Conservation (phyloP, 2,113 vertebrate genomes). For the Cisticola juncidis region DNA sequence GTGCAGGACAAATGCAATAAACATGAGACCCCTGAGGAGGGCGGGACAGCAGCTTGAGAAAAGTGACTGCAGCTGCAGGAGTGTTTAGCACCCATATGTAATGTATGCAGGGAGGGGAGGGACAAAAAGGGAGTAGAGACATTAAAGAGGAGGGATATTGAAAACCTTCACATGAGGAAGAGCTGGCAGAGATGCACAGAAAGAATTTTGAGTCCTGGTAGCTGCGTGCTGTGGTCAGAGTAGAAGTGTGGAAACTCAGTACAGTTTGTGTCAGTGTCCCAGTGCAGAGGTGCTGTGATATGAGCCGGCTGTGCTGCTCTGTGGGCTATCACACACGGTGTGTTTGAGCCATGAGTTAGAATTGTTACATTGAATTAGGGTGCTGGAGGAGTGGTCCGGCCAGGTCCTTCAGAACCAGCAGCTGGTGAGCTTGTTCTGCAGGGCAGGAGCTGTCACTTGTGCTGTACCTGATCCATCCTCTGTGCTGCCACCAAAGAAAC, state of each 20-base stretch:
- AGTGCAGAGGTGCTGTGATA: background rate
- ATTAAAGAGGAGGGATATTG: background rate
- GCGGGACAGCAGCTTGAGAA: background rate
- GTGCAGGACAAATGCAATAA: background rate
- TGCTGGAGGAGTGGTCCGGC: background rate
- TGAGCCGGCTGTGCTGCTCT: background rate
- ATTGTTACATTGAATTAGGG: background rate
- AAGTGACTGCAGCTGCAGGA: background rate
- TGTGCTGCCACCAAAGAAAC: background rate
- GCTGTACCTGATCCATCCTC: rapidly evolving
- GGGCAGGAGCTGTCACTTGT: background rate
- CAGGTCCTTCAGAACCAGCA: background rate
- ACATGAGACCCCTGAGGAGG: background rate
- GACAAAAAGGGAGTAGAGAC: background rate
- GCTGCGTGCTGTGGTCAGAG: background rate
- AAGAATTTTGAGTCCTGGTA: background rate
- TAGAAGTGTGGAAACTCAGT: background rate
- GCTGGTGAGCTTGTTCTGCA: background rate
- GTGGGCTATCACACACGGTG: background rate
- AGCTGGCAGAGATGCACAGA: background rate
- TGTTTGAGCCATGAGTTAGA: background rate
- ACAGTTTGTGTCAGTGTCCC: background rate
- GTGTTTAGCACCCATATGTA: background rate
- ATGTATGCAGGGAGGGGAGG: background rate
- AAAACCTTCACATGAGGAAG: background rate